Base-by-base conservation (phyloP, 92 coral and sea anemone genomes). In the Pocillopora meandrina region DNA sequence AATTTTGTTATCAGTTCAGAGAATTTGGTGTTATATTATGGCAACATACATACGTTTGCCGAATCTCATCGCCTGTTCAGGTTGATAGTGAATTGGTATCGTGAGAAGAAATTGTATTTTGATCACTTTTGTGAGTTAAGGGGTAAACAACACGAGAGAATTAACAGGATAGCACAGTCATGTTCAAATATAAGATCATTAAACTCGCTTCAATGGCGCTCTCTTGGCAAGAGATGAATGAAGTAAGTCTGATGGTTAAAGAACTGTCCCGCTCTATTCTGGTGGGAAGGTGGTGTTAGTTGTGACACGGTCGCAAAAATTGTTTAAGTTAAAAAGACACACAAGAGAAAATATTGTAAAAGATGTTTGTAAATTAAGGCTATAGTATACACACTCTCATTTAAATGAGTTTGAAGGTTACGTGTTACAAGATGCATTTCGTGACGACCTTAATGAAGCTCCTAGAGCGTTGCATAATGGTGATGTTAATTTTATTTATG, bases 151-250 rank as follows among this genome's bases (percentile, higher is more conserved):
- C 18, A 34, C 12, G 23, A 11, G 1, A 10, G 19, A 10, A 14
- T 31, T 69, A 1, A 2, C 62, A 35, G 4, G 52, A 31, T 33
- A 16, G 52, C 16, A 12, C 10, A 2, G 26, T 16, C 10, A 16
- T 2, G 6, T 5, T 70, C 33, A 6, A 35, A n/a, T 7, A 20
- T 9, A 59, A 56, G 5, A 23, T 6, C 21, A 9, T 6, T 33
- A 55, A 18, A 26, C 5, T 36, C 21, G 56, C 74, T 20, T 35
- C 16, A 18, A 9, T 52, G 65, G 76, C 14, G 76, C 76, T 80
- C 76, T 80, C 76, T 56, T 69, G 67, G 75, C 31, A 14, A 16
- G 55, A 17, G 20, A 12, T 42, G 52, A 42, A 65, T 80, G 17
- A 66, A 15, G 17, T 16, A 20, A 52, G 16, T 8, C 21, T 13